Evolutionary conservation across 2,888 invertebrate species (phyloP), one percentile per base, ranked within the genome.

Genomic region (Epirrhoe alternata): DNA sequence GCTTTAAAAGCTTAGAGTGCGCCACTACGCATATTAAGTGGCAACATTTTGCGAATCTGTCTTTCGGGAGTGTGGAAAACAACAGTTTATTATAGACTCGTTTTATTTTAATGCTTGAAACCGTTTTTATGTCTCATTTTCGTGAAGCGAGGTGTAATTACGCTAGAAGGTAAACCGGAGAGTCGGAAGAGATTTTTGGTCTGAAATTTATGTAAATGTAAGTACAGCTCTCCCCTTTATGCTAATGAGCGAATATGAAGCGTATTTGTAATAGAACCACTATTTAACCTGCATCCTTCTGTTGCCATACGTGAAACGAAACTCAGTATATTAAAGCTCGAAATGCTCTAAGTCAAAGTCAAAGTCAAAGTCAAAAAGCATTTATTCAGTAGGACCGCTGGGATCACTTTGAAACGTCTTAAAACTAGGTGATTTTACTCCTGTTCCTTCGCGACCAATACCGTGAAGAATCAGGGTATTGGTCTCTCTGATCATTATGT

Each of bases 131-230:
- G 83, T 85, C 81, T 83, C 82, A 86, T 86, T 89, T 86, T 88
- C 83, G 87, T 88, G 84, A 87, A 90, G 81, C 79, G 77, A 79
- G 74, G 78, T 79, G 80, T 86, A 86, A 89, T 91, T 89, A 89
- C 86, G 79, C 83, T 80, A 82, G 70, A 73, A 74, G 81, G 79
- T 81, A 79, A 75, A 78, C 80, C 80, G 72, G 64, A 45, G 68
- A 77, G 70, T 71, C 77, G 79, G 80, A 77, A 79, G 83, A 82
- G 88, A 90, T 89, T 90, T 89, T 86, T 87, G 82, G 84, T 80
- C 59, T 74, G 81, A 82, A 81, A 86, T 89, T 87, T 89, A 90
- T 89, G 89, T 83, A 86, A 89, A 90, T 88, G 68, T 67, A 68
- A 61, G 74, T 74, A 74, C 72, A 76, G 78, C 81, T 64, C 80